These are phyloP conservation scores for Coracopsis vasa DNA, from an alignment of 2,113 vertebrate species.

Conservation along the genomic window DNA sequence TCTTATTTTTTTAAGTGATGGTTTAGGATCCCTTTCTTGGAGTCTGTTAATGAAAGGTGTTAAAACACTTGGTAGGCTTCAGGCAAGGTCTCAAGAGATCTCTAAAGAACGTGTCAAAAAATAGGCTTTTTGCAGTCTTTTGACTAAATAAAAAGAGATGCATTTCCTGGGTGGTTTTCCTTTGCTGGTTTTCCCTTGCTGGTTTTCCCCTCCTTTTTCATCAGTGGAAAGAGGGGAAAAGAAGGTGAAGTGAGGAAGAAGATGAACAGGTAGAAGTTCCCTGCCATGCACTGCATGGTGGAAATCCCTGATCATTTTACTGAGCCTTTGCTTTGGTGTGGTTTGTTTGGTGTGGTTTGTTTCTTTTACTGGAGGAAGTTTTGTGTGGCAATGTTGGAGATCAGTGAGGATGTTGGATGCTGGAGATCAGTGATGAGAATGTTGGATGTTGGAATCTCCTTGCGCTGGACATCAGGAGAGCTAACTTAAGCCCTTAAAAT, in stretches of 20 bases:
- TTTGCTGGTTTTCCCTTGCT: background rate
- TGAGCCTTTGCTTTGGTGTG: background rate
- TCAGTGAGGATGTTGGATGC: background rate
- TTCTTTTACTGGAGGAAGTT: background rate
- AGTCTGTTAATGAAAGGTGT: background rate
- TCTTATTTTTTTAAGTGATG: too few relatives aligned
- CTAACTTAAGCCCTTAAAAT: background rate
- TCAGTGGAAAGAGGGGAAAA: background rate
- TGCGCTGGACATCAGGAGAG: background rate
- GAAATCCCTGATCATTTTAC: background rate
- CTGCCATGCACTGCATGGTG: accelerated
- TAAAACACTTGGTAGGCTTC: background rate
- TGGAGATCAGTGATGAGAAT: background rate
- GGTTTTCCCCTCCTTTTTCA: background rate
- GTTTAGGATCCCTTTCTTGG: background rate
- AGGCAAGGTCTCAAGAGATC: background rate
- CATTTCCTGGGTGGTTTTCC: background rate
- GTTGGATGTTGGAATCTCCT: background rate
- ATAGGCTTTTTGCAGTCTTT: background rate
- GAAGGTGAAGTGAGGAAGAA: background rate
- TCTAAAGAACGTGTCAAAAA: background rate
- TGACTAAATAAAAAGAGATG: background rate
- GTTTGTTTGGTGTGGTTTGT: background rate
- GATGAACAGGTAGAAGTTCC: background rate
- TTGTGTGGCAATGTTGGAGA: background rate